A percentile compares a stretch with the other conserved stretches of the same genome.
Evolutionary conservation across 1,140 invertebrate species (phyloP).

Genomic region (Acromyrmex charruanus): DNA sequence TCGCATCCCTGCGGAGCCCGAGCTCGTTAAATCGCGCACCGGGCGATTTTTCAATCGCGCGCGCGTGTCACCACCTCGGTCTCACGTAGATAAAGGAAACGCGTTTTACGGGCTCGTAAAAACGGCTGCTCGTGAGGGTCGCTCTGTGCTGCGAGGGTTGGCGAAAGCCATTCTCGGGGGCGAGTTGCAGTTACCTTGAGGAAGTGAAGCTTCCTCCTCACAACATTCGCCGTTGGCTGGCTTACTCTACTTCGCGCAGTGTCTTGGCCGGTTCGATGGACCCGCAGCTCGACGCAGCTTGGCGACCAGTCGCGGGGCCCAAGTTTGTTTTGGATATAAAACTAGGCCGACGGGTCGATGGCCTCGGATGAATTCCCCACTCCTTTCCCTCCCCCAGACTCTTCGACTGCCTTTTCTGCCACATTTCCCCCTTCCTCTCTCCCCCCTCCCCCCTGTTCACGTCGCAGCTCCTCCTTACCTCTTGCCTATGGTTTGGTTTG

Average conservation of each 20-base stretch:
- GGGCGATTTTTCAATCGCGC: slow-evolving; percentile 72
- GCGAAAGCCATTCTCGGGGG: background rate
- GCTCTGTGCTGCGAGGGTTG: background rate
- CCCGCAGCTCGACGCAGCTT: slow-evolving; percentile 10
- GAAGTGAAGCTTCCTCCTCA: background rate
- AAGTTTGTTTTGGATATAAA: slow-evolving; percentile 84
- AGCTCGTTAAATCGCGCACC: slow-evolving; percentile 67
- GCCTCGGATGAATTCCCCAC: slow-evolving; percentile 65
- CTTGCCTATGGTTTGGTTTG: slow-evolving; percentile 50
- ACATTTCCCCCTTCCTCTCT: background rate
- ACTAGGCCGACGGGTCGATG: slow-evolving; percentile 83
- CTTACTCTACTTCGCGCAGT: background rate
- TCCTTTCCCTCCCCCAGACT: slow-evolving; percentile 51
- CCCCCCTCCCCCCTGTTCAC: background rate
- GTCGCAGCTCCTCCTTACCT: slow-evolving; percentile 45
- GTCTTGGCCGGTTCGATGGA: slow-evolving; percentile 23
- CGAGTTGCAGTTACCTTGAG: background rate
- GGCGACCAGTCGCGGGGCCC: slow-evolving; percentile 48
- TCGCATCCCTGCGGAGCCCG: slow-evolving; percentile 42
- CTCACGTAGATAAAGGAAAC: slow-evolving; percentile 78
- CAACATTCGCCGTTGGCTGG: background rate
- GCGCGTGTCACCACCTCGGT: slow-evolving; percentile 63
- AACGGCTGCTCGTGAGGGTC: slow-evolving; percentile 56
- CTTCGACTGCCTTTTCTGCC: slow-evolving; percentile 47
- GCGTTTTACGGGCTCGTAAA: slow-evolving; percentile 79